A percentile compares a stretch with the other conserved stretches of the same genome.
Evolutionary conservation across 2,888 invertebrate species (phyloP).

Genomic region (Orchesella flavescens): DNA sequence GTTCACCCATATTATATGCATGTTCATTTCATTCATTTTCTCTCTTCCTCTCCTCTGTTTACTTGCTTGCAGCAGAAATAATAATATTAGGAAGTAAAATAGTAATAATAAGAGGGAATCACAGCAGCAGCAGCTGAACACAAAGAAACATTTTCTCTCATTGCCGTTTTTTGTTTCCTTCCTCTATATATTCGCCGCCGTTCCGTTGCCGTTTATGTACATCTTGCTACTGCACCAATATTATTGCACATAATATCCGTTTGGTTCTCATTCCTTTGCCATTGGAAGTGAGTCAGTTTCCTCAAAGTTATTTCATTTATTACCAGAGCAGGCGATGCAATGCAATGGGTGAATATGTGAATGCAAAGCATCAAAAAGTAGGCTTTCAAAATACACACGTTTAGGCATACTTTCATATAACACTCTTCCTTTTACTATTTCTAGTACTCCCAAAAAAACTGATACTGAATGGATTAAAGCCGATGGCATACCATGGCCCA

Average conservation of each 20-base stretch:
- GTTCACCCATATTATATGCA: conserved; percentile 12
- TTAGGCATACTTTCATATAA: background rate
- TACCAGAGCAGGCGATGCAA: conserved; percentile 43
- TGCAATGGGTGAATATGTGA: conserved; percentile 33
- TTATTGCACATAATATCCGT: conserved; percentile 36
- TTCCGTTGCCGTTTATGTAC: no score
- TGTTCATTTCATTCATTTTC: background rate
- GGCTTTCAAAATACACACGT: conserved; percentile 26
- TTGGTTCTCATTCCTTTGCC: conserved; percentile 22
- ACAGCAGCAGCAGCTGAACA: background rate
- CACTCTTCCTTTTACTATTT: background rate
- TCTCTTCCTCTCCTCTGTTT: conserved; percentile 8
- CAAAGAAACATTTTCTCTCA: no score
- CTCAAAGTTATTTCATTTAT: conserved; percentile 52
- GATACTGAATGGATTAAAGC: background rate
- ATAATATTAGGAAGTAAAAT: conserved; percentile 23
- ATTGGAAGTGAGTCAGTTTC: conserved; percentile 39
- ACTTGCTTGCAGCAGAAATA: conserved; percentile 50
- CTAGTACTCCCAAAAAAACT: background rate
- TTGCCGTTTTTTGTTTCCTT: no score
- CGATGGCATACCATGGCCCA: no score
- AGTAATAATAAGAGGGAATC: conserved; percentile 33
- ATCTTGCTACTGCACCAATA: background rate
- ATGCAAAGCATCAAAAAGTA: conserved; percentile 21
- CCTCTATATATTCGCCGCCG: background rate